Conservation (phyloP, 2,113 vertebrate species). For the Ctenomys sociabilis region DNA sequence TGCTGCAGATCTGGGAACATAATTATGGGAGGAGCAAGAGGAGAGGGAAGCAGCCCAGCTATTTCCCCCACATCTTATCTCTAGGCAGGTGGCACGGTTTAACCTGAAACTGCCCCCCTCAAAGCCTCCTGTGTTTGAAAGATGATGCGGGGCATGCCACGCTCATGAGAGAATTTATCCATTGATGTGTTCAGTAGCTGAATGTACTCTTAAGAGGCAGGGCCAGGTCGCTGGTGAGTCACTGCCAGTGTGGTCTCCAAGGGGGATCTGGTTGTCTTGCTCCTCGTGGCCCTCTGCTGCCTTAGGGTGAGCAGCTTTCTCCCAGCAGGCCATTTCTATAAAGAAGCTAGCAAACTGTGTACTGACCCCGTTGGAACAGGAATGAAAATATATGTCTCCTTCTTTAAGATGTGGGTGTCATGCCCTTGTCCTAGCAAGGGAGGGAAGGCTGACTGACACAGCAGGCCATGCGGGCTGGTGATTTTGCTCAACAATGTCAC, state of each 20-base stretch:
- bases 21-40: not conserved
- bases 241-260: not conserved
- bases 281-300: not conserved
- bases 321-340: no score
- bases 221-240: not conserved
- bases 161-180: not conserved
- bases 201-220: not conserved
- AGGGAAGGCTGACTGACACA: no score
- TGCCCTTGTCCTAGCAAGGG: no score
- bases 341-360: no score
- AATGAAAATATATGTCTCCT: no score
- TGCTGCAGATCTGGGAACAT: not conserved
- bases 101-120: not conserved
- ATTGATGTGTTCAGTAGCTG: not conserved
- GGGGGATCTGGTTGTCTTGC: no score
- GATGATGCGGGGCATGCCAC: not conserved
- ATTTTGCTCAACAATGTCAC: not conserved
- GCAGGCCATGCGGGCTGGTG: not conserved
- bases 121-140: not conserved
- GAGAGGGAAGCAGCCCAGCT: not conserved
- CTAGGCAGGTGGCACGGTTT: not conserved
- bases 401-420: no score
- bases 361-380: no score
- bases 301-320: not conserved
- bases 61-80: not conserved